Percentiles rank a stretch among this genome's conserved stretches.
phyloP scores from a whole-genome alignment of 2,113 vertebrate species.

The Heliornis fulica region DNA sequence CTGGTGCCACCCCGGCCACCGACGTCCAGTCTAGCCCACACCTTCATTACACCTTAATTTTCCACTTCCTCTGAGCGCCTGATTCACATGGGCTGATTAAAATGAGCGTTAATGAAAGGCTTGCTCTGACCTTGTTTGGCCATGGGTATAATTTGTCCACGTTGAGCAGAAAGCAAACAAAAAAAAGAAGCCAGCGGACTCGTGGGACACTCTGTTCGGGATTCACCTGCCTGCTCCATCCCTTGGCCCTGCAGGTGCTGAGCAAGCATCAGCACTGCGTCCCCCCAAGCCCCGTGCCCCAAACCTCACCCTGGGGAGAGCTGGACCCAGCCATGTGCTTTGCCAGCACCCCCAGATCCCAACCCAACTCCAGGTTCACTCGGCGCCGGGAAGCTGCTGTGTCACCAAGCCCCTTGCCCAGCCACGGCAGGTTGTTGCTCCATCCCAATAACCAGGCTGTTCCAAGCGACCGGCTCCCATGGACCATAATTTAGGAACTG shows the following conservation, averaged over 20 bases:
- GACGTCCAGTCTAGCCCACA: neutral
- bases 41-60: neutral
- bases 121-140: neutral
- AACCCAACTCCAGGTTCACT: neutral
- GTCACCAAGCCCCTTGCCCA: rapidly evolving
- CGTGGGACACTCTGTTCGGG: neutral
- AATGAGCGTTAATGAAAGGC: conserved; percentile 29
- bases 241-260: neutral
- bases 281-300: too few species aligned
- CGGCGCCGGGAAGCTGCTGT: rapidly evolving
- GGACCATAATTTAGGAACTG: conserved; percentile 17
- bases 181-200: neutral
- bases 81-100: conserved; percentile 23
- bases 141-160: conserved; percentile 16
- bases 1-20: neutral
- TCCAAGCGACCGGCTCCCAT: rapidly evolving
- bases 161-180: neutral
- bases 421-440: neutral
- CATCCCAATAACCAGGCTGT: neutral
- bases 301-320: neutral
- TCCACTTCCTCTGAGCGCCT: neutral
- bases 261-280: too few species aligned
- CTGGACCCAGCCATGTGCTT: rapidly evolving
- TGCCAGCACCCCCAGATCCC: neutral
- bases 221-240: neutral